Conservation (phyloP, 2,888 invertebrate genomes). For the Calephelis perditalis region DNA sequence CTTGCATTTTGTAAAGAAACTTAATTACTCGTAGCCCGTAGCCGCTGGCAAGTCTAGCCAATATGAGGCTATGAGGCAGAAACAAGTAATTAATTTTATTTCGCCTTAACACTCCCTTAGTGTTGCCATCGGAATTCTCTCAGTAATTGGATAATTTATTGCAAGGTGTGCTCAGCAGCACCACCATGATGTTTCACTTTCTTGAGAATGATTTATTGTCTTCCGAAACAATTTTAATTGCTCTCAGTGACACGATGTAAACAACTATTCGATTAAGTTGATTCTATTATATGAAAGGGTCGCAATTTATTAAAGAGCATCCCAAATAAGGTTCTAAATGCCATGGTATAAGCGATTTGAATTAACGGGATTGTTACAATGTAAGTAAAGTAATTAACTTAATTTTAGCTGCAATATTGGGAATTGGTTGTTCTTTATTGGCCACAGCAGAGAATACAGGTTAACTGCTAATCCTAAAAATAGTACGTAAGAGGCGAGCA, state of each 20-base stretch:
- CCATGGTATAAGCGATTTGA: slow-evolving; percentile 23
- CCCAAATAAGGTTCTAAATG: slow-evolving; percentile 36
- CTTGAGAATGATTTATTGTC: slow-evolving; percentile 73
- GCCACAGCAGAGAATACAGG: neutral
- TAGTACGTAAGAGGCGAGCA: too few relatives aligned
- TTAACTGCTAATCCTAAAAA: too few relatives aligned
- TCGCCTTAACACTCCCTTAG: slow-evolving; percentile 38
- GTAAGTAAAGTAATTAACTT: slow-evolving; percentile 16
- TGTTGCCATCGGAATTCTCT: slow-evolving; percentile 55
- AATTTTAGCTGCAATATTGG: slow-evolving; percentile 1
- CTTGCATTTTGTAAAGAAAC: neutral
- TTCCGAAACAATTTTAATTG: slow-evolving; percentile 76
- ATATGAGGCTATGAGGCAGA: slow-evolving; percentile 18
- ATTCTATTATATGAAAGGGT: slow-evolving; percentile 63
- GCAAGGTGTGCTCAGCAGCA: slow-evolving; percentile 63
- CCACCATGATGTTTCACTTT: slow-evolving; percentile 74
- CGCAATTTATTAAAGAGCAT: slow-evolving; percentile 66
- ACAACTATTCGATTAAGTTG: slow-evolving; percentile 78
- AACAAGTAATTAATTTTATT: slow-evolving; percentile 63
- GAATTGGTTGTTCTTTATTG: neutral
- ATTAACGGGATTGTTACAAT: slow-evolving; percentile 16
- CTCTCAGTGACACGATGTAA: slow-evolving; percentile 74
- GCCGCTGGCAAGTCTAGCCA: slow-evolving; percentile 7
- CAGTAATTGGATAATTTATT: slow-evolving; percentile 75
- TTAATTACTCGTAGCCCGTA: neutral